Conservation (phyloP, 2,888 invertebrate species). For the Brachypterus glaber region DNA sequence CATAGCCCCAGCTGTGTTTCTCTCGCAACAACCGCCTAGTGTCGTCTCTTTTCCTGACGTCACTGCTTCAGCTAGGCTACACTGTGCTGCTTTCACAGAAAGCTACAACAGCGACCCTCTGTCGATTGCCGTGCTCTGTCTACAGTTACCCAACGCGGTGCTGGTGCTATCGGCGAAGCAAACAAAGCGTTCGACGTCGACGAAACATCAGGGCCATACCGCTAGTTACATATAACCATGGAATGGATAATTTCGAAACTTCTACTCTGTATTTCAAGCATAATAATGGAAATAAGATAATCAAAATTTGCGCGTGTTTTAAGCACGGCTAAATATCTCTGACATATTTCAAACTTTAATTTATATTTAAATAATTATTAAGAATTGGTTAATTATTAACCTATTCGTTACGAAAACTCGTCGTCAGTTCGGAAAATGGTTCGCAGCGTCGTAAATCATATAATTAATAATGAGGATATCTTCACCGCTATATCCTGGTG, state of each 20-base stretch:
- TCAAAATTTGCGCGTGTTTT: constrained; percentile 39
- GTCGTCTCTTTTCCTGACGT: constrained; percentile 37
- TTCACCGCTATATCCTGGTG: too few relatives aligned
- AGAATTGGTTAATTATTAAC: too few relatives aligned
- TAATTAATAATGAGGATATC: too few relatives aligned
- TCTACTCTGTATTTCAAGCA: constrained; percentile 44
- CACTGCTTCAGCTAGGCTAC: constrained; percentile 40
- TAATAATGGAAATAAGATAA: constrained; percentile 45
- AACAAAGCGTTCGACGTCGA: constrained; percentile 36
- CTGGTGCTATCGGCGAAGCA: constrained; percentile 24
- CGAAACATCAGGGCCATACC: constrained; percentile 29
- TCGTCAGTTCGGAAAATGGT: too few relatives aligned
- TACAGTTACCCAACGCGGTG: constrained; percentile 33
- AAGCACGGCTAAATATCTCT: constrained; percentile 22
- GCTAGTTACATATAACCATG: constrained; percentile 45
- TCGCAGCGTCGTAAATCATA: too few relatives aligned
- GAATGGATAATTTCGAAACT: constrained; percentile 45
- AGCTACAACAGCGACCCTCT: constrained; percentile 42
- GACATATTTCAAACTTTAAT: too few relatives aligned
- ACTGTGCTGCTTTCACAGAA: constrained; percentile 43
- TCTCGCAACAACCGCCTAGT: constrained; percentile 13
- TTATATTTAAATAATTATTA: too few relatives aligned
- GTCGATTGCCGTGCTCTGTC: constrained; percentile 42
- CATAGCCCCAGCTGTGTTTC: constrained; percentile 28
- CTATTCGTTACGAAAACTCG: not conserved